phyloP scores from a whole-genome alignment of 2,113 vertebrate species.

The Triplophysa tibetana region DNA sequence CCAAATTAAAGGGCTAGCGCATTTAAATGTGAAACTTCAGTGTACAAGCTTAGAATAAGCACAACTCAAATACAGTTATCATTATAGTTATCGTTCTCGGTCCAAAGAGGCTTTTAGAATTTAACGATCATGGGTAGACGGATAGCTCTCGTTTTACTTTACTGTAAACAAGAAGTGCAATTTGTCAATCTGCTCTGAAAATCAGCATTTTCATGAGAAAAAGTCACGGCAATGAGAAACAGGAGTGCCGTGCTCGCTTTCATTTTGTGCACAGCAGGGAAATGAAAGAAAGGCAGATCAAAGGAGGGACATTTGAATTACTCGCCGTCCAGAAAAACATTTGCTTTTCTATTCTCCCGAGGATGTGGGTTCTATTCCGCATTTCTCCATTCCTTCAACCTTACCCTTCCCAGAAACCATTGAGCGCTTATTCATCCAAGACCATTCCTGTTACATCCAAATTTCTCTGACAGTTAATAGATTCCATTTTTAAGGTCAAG shows the following conservation, averaged over 20 bases:
- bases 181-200: slow-evolving; percentile 7
- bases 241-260: slow-evolving; percentile 24
- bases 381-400: slow-evolving; percentile 16
- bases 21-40: too few species aligned
- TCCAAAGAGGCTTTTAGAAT: too few species aligned
- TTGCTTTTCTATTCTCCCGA: slow-evolving; percentile 34
- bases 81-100: too few species aligned
- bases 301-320: slow-evolving; percentile 29
- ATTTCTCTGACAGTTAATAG: slow-evolving; percentile 13
- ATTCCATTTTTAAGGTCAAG: slow-evolving; percentile 27
- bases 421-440: slow-evolving; percentile 9
- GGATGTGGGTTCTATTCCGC: slow-evolving; percentile 28
- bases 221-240: slow-evolving; percentile 17
- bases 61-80: too few species aligned
- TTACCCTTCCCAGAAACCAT: slow-evolving; percentile 29
- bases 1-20: too few species aligned
- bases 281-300: background rate
- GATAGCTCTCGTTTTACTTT: background rate
- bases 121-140: too few species aligned
- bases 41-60: too few species aligned
- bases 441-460: background rate
- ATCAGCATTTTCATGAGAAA: background rate
- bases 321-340: slow-evolving; percentile 23
- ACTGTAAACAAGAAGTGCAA: slow-evolving; percentile 1
- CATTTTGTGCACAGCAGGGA: slow-evolving; percentile 22